Percentiles rank a stretch among this genome's conserved stretches.
Evolutionary conservation across 1,140 invertebrate species (phyloP).

Genomic region (Temnothorax curvispinosus): DNA sequence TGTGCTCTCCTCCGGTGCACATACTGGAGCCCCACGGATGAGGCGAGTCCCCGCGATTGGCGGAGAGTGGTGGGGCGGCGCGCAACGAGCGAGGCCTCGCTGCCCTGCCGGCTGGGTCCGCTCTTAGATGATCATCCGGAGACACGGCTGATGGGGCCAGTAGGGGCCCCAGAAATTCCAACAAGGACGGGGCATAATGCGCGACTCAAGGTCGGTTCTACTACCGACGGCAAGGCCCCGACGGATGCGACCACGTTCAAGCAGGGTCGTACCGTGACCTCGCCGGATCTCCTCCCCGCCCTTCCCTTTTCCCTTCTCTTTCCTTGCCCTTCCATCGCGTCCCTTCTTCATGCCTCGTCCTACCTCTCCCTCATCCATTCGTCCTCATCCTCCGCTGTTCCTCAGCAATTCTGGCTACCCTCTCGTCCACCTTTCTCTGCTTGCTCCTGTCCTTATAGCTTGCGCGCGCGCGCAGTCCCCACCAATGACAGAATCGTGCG

Average conservation of each 20-base stretch:
- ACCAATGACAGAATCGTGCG: constrained; percentile 63
- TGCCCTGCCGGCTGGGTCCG: constrained; percentile 38
- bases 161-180: constrained; percentile 84
- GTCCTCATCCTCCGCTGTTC: constrained; percentile 44
- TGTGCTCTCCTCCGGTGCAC: constrained; percentile 37
- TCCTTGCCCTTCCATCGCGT: constrained; percentile 49
- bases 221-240: constrained; percentile 77
- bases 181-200: constrained; percentile 84
- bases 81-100: constrained; percentile 38
- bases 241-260: constrained; percentile 77
- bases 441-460: constrained; percentile 23
- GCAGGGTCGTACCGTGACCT: constrained; percentile 82
- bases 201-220: constrained; percentile 86
- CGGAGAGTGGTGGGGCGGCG: constrained; percentile 22
- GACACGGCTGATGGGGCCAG: constrained; percentile 80
- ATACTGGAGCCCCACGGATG: constrained; percentile 43
- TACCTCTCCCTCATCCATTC: constrained; percentile 40
- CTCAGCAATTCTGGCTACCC: constrained; percentile 50
- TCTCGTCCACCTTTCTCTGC: background rate
- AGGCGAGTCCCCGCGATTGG: constrained; percentile 4
- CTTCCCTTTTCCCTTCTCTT: constrained; percentile 18
- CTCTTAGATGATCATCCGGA: constrained; percentile 75
- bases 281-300: constrained; percentile 55
- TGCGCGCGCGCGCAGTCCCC: constrained; percentile 29
- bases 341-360: constrained; percentile 29